phyloP scores from a whole-genome alignment of 2,113 vertebrate genomes.

The Hippocampus guttulatus region DNA sequence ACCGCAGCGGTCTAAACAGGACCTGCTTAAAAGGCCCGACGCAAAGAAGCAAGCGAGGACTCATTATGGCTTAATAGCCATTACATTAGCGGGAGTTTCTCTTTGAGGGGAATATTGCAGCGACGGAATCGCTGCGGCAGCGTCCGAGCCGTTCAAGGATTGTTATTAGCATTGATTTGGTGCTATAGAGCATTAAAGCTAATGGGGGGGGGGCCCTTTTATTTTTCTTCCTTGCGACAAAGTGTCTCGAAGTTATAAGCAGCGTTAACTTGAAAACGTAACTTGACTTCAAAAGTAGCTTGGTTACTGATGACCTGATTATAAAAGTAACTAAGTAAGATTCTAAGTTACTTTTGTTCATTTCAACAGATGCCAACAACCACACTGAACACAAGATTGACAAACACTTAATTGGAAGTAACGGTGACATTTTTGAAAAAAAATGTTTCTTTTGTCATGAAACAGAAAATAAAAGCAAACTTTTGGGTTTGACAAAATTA shows the following conservation, averaged over 20 bases:
- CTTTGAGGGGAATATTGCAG: constrained; percentile 56
- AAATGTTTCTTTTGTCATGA: too few species aligned
- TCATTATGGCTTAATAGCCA: constrained; percentile 67
- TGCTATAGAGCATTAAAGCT: constrained; percentile 17
- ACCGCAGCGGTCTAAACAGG: constrained; percentile 61
- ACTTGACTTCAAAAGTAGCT: too few species aligned
- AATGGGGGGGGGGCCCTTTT: background rate
- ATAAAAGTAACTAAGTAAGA: too few species aligned
- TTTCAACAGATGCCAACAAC: too few species aligned
- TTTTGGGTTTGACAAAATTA: too few species aligned
- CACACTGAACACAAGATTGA: too few species aligned
- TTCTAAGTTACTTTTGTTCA: too few species aligned
- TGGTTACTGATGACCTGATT: too few species aligned
- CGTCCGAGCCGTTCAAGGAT: constrained; percentile 18
- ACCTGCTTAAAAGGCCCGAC: constrained; percentile 47
- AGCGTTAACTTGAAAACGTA: background rate
- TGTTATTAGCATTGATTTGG: constrained; percentile 30
- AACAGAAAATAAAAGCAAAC: too few species aligned
- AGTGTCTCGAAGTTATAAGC: constrained; percentile 6
- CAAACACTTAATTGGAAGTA: too few species aligned
- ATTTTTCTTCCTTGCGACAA: constrained; percentile 2
- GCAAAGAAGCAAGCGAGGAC: constrained; percentile 52
- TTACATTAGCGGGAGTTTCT: constrained; percentile 67
- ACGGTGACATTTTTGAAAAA: too few species aligned
- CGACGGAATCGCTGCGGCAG: constrained; percentile 44